phyloP scores from a whole-genome alignment of 2,113 vertebrate species.

The Sorex araneus region DNA sequence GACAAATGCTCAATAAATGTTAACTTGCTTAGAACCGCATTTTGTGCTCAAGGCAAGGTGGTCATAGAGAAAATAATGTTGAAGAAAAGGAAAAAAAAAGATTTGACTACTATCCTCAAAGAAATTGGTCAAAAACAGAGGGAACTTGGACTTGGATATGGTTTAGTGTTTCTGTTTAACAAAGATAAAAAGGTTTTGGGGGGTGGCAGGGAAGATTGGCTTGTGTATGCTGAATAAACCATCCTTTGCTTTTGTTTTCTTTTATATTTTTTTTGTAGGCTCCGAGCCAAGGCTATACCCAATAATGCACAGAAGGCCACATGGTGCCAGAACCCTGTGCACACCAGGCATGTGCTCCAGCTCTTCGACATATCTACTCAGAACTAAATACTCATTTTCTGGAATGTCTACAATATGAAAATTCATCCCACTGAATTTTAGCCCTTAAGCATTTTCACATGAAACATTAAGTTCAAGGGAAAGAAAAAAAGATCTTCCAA shows the following conservation, averaged over 20 bases:
- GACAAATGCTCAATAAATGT: neutral
- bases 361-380: too few relatives aligned
- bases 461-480: neutral
- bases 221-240: conserved; percentile 32
- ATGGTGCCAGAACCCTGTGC: too few relatives aligned
- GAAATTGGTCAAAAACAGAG: neutral
- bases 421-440: conserved; percentile 16
- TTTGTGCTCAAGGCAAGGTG: neutral
- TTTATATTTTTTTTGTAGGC: too few relatives aligned
- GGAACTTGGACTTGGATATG: neutral
- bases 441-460: conserved; percentile 8
- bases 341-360: too few relatives aligned
- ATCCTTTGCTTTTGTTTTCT: neutral
- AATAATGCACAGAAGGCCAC: too few relatives aligned
- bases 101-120: neutral
- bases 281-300: too few relatives aligned
- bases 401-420: conserved; percentile 46
- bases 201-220: neutral
- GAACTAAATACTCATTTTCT: neutral
- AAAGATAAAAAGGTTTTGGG: neutral
- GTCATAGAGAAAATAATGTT: neutral
- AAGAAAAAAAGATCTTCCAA: neutral
- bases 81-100: neutral
- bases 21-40: neutral
- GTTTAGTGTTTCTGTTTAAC: neutral